Base-by-base conservation (phyloP, 2,888 invertebrate genomes). In the Aricia artaxerxes region DNA sequence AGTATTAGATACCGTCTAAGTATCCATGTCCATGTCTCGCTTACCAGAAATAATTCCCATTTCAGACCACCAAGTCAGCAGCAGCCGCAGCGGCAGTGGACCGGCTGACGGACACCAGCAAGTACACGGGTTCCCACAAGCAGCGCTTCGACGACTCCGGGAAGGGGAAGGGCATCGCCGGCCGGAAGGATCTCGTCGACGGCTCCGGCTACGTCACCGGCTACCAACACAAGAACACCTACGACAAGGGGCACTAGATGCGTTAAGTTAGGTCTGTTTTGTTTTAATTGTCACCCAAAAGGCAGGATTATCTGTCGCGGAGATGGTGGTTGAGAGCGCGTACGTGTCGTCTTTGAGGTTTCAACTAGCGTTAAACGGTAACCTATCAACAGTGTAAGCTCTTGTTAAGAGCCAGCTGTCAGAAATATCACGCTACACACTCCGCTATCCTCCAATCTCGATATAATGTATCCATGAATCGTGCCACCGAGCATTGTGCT, bases 101-200 rank as follows among this genome's bases (percentile, higher is more conserved):
- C 84, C 95, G 98, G 81, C 90, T 98, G 83, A 98, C 98, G 0
- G 98, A 98, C 88, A 96, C 97, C n/a, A 96, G 96, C 85, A 98
- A 97, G 87, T 98, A 98, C 90, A 98, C 98, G 0, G 98, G 98
- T 78, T 97, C 97, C 5, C 97, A 97, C 89, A 97, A 96, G 88
- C 97, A 98, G 85, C 96, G 98, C 40, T 98, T 98, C 87, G 98
- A 98, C 90, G 97, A 97, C 79, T 92, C 95, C 44, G 98, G 98
- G 80, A 98, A 97, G 89, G 98, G 98, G 31, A 97, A 97, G 88
- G 98, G 98, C 6, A 97, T 97, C 80, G 95, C 97, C 2, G 98
- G 98, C 38, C 95, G 98, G 78, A 97, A 97, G 88, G 97, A 98
- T 86, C 78, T 96, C 16, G 95, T 96, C 35, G 97, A 97, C 84